Conservation (phyloP, 2,797 vertebrate species). For the Phoxinus dragarum region DNA sequence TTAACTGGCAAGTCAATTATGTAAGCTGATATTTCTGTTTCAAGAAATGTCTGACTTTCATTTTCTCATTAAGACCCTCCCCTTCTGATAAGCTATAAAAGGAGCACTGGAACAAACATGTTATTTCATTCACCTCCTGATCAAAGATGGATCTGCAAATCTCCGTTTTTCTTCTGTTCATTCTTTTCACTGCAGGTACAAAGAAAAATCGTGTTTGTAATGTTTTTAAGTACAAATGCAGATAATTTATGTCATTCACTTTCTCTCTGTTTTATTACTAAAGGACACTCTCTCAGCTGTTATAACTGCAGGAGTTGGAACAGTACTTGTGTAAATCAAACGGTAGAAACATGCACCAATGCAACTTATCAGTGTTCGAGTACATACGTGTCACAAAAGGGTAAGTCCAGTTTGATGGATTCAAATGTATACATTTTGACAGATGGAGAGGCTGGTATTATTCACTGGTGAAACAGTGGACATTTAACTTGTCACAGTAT, state of each 20-base stretch:
- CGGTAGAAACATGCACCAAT: fast-evolving
- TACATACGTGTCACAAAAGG: fast-evolving
- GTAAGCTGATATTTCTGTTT: not conserved
- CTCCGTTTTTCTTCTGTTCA: not conserved
- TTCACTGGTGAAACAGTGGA: not conserved
- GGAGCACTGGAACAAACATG: not conserved
- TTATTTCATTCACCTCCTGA: not conserved
- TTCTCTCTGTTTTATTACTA: not conserved
- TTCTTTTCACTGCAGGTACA: constrained; percentile 24
- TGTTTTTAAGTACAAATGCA: not conserved
- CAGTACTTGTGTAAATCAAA: not conserved
- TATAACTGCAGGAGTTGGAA: fast-evolving
- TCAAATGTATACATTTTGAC: not conserved
- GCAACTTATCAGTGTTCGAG: not conserved
- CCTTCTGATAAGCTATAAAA: not conserved
- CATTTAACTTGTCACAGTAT: not conserved
- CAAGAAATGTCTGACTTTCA: not conserved
- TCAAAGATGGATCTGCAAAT: constrained; percentile 17
- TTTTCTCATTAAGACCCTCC: not conserved
- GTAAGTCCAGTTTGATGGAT: not conserved
- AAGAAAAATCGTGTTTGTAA: not conserved
- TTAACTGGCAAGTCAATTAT: not conserved
- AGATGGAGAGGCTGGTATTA: not conserved
- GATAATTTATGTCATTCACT: not conserved
- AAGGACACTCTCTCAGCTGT: constrained; percentile 7